Percentiles rank a stretch among this genome's conserved stretches.
Conservation (phyloP, 2,797 vertebrate genomes). For the Eulemur mongoz region DNA sequence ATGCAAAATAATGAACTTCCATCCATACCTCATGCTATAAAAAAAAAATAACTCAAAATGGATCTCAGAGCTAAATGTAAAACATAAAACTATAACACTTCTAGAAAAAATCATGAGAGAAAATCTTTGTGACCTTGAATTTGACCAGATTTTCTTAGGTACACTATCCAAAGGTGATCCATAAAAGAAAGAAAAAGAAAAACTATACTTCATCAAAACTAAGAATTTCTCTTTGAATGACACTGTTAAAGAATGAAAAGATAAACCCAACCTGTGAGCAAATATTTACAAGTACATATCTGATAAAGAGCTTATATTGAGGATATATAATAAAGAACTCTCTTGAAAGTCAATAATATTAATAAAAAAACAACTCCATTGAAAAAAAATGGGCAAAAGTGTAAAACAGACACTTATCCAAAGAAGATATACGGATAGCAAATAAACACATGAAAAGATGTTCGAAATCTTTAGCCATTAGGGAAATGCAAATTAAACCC, state of each 20-base stretch:
- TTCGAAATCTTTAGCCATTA: background rate
- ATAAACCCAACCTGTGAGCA: background rate
- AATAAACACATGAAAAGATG: background rate
- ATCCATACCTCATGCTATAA: background rate
- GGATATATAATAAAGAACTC: background rate
- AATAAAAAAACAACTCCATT: background rate
- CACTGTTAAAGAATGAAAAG: conserved; percentile 10
- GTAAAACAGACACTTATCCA: background rate
- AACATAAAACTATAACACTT: background rate
- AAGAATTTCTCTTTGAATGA: background rate
- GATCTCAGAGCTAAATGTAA: background rate
- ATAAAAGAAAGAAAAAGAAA: background rate
- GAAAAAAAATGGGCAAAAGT: background rate
- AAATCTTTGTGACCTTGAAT: background rate
- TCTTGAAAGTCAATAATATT: background rate
- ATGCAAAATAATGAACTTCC: background rate
- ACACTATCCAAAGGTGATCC: background rate
- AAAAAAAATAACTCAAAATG: background rate
- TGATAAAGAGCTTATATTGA: background rate
- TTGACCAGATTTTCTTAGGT: conserved; percentile 16
- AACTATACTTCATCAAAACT: background rate
- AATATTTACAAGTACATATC: background rate
- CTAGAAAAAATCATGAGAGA: background rate
- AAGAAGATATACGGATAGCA: background rate
- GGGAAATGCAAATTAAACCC: conserved; percentile 19